A percentile compares a stretch with the other conserved stretches of the same genome.
Evolutionary conservation across 2,888 invertebrate species (phyloP).

Genomic region (Hydrotaea diabolus): DNA sequence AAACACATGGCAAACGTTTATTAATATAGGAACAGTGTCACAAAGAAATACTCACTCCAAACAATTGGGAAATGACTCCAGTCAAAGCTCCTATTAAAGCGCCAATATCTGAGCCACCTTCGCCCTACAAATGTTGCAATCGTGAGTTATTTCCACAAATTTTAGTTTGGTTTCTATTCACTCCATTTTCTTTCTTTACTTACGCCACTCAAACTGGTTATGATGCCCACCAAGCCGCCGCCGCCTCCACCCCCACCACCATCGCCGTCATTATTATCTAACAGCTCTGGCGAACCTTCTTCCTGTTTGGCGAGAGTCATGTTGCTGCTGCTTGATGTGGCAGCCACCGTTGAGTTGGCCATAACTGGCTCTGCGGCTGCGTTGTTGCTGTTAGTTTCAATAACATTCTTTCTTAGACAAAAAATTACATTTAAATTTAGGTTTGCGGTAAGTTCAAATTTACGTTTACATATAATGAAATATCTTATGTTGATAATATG

Average conservation of each 20-base stretch:
- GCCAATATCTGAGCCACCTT: slow-evolving; percentile 80
- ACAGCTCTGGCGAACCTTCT: slow-evolving; percentile 63
- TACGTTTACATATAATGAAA: neutral
- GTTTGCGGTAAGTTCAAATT: slow-evolving; percentile 8
- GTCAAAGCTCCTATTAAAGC: slow-evolving; percentile 80
- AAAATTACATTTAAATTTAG: slow-evolving; percentile 40
- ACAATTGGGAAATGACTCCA: slow-evolving; percentile 78
- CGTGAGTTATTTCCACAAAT: neutral
- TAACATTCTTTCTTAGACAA: slow-evolving; percentile 65
- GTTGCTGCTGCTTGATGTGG: slow-evolving; percentile 1
- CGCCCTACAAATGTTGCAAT: slow-evolving; percentile 73
- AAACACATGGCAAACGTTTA: slow-evolving; percentile 10
- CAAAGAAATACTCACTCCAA: slow-evolving; percentile 76
- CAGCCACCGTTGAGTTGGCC: neutral
- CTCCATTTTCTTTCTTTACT: slow-evolving; percentile 64
- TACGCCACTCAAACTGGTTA: slow-evolving; percentile 80
- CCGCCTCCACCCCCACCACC: slow-evolving; percentile 66
- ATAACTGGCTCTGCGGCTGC: neutral
- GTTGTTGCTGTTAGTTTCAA: slow-evolving; percentile 56
- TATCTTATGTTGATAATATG: neutral
- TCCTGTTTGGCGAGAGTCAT: slow-evolving; percentile 68
- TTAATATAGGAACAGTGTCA: neutral
- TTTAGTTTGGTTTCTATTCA: neutral
- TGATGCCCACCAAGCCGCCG: slow-evolving; percentile 78
- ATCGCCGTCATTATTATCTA: slow-evolving; percentile 48